Evolutionary conservation across 2,888 invertebrate genomes (phyloP), one percentile per base, ranked within the genome.

Genomic region (Protodeltote pygarga): DNA sequence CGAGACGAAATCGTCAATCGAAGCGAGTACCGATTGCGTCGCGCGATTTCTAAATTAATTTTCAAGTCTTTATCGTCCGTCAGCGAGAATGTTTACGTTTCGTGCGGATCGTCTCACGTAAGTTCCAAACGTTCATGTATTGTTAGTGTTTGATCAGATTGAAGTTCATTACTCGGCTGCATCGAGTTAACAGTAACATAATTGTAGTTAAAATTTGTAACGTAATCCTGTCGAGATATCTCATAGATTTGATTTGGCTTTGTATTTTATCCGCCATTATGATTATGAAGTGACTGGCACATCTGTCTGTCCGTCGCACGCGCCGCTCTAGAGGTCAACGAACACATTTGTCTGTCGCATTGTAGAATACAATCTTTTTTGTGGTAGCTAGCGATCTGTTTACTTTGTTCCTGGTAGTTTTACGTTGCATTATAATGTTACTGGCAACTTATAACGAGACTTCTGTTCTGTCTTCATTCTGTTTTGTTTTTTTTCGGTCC

Each of bases 131-230:
- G 32, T 53, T 46, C 31, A 40, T 24, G 37, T 44, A 52, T 40
- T 60, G 51, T 53, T 14, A 50, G 66, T 64, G 49, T 70, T 69
- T 52, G 69, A 79, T 77, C 70, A 75, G 77, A 81, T 79, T 80
- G 75, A 76, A 83, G 85, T 86, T 87, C 87, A 89, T 88, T 87
- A 88, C 84, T 75, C 77, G 77, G 72, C 74, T 74, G 66, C 73
- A 71, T 75, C 74, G 75, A 73, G 71, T 80, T 80, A 85, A 86
- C 87, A 85, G 87, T 80, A 84, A 82, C 77, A 76, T 83, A 87
- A 87, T 89, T 87, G 87, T 88, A 76, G 83, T 86, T 83, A 79
- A 83, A 87, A 84, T 77, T 85, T 82, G 88, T 90, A 85, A 85
- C 78, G 84, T 89, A 89, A 89, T 90, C 89, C 89, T 71, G 60